These are phyloP conservation scores for Epinephelus lanceolatus DNA, from an alignment of 2,113 vertebrate genomes.

Conservation along the genomic window DNA sequence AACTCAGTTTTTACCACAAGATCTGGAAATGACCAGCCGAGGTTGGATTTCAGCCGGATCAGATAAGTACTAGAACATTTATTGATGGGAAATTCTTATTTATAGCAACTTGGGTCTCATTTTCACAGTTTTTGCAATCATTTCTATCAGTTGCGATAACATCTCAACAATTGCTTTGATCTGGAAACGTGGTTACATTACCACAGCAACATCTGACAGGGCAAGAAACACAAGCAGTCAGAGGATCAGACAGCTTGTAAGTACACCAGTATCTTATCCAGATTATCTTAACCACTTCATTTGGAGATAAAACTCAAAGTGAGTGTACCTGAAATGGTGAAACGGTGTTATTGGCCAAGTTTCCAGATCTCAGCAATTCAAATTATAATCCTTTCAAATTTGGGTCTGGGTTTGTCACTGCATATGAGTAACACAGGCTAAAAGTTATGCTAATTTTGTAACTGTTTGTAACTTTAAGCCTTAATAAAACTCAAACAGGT, in stretches of 20 bases:
- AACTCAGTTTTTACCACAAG: not conserved
- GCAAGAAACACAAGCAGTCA: not conserved
- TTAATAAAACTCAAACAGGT: too few relatives aligned
- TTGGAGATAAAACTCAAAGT: not conserved
- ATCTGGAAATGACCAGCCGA: not conserved
- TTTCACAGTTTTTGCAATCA: not conserved
- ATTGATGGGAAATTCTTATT: not conserved
- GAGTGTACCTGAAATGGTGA: too few relatives aligned
- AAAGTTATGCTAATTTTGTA: too few relatives aligned
- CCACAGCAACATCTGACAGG: not conserved
- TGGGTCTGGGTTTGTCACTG: too few relatives aligned
- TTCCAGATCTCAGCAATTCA: not conserved
- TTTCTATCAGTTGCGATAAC: not conserved
- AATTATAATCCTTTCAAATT: too few relatives aligned
- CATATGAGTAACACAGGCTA: too few relatives aligned
- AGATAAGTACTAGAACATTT: not conserved
- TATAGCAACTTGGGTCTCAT: not conserved
- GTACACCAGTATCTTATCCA: too few relatives aligned
- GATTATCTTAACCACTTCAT: not conserved
- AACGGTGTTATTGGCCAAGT: not conserved
- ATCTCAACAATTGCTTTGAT: not conserved
- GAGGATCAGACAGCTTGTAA: not conserved
- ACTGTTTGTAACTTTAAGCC: too few relatives aligned
- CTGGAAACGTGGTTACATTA: not conserved
- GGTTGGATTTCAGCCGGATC: not conserved